phyloP scores from a whole-genome alignment of 2,113 vertebrate species.

The Apteryx owenii region DNA sequence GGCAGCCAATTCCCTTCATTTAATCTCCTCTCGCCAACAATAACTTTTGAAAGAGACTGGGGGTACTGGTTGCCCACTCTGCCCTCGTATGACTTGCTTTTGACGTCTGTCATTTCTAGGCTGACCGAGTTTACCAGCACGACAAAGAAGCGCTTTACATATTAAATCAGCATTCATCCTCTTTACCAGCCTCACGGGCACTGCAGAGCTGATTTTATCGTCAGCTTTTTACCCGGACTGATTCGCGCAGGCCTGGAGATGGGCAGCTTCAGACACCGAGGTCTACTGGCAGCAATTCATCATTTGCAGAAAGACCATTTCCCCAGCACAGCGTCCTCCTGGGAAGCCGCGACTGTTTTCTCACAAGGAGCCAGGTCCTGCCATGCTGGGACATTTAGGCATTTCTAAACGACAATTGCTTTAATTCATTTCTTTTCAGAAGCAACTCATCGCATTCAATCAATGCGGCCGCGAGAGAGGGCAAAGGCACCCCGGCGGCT shows the following conservation, averaged over 20 bases:
- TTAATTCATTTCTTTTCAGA: background rate
- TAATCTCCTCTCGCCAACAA: background rate
- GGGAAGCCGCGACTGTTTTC: background rate
- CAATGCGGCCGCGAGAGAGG: background rate
- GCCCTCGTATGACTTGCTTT: background rate
- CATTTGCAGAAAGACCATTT: background rate
- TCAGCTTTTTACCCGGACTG: background rate
- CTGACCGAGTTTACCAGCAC: no score
- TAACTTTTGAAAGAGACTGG: background rate
- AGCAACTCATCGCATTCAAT: fast-evolving
- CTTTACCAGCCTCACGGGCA: background rate
- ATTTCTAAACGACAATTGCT: background rate
- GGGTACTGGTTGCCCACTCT: background rate
- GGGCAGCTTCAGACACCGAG: background rate
- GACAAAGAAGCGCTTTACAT: background rate
- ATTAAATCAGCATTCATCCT: background rate
- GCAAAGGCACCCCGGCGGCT: background rate
- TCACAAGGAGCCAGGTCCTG: background rate
- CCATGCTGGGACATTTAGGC: fast-evolving
- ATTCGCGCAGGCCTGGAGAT: background rate
- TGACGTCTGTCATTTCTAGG: background rate
- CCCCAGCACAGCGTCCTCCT: fast-evolving
- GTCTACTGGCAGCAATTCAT: background rate
- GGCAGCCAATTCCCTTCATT: background rate
- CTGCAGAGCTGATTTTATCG: fast-evolving